Base-by-base conservation (phyloP, 2,113 vertebrate genomes). In the Sebastes schlegelii region DNA sequence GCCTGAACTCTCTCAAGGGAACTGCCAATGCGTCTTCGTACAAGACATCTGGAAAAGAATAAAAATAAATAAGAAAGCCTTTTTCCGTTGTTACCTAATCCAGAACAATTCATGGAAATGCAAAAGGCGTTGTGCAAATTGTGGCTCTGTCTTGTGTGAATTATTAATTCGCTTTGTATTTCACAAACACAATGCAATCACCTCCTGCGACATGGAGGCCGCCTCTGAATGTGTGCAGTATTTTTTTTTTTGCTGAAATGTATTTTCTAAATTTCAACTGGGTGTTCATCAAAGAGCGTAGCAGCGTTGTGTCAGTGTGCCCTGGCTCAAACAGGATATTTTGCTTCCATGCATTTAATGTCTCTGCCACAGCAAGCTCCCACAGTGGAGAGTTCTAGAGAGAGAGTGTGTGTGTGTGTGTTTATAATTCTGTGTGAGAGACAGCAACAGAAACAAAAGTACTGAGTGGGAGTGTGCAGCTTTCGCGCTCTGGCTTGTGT, bases 131-230 rank as follows among this genome's bases (percentile, higher is more conserved):
- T 0, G 4, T 79, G 34, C 26, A 54, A 75, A 74, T 11, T 21
- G 17, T 46, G 12, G 26, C 46, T 52, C 21, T 54, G 55, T 58
- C 43, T 77, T 72, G 4, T 76, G 74, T 70, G 63, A 40, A 74
- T 64, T 82, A 80, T 82, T 77, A 69, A 85, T 84, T 79, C 19
- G 55, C 71, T 81, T 69, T 80, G n/a, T 68, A 74, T 83, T 85
- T 73, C 49, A 79, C 71, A 78, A 72, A 75, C 49, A 78, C 49
- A 88, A 77, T 78, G 34, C 45, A 77, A 43, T 51, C 73, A 64
- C 75, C 74, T 65, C 85, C 46, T 10, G 57, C 23, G 14, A 76
- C 77, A 48, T 7, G 2, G 48, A 34, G 43, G 13, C n/a, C 54
- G 62, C 64, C 51, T 64, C 77, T 61, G 72, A 77, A 69, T 80